Base-by-base conservation (phyloP, 2,888 invertebrate genomes). In the Tubulanus polymorphus region DNA sequence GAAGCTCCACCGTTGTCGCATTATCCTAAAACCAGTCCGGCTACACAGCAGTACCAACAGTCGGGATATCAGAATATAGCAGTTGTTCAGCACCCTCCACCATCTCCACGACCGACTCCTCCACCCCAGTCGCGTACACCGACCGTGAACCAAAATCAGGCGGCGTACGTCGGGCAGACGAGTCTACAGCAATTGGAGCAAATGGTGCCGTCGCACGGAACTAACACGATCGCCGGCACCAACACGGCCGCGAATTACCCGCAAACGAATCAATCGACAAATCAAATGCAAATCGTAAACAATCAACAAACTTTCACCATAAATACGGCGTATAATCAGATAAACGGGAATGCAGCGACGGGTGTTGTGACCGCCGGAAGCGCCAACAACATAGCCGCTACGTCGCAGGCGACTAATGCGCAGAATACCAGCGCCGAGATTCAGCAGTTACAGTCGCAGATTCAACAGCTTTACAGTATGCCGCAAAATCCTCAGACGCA, bases 401-500 rank as follows among this genome's bases (percentile, higher is more conserved):
- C 58, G 12, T 64, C 66, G 10, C 63, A 65, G 3, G 55, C 65
- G 23, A 68, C 65, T 52, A 67, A 53, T n/a, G 57, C 46, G n/a
- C 63, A 63, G 26, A 62, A 63, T 52, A 55, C 63, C 1, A 64
- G 63, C 47, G 51, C 64, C 41, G 71, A 73, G 54, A 65, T 71
- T 20, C 69, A 70, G 45, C 60, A 65, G 29, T 61, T 75, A 12
- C 72, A 71, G 53, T 70, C 71, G 53, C 73, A 76, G 62, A 64
- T 75, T 15, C 67, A 70, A 54, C 73, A 73, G 61, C 59, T 73
- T 41, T 70, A 69, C 56, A 68, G 60, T 60, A 68, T 72, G 66
- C 73, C 71, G 5, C 73, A 74, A 56, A 70, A 65, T 3, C 72
- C 71, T 49, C 70, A 73, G 57, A 67, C 69, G 10, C 74, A 73